phyloP scores from a whole-genome alignment of 2,888 invertebrate genomes.

The Drosophila seclusa region DNA sequence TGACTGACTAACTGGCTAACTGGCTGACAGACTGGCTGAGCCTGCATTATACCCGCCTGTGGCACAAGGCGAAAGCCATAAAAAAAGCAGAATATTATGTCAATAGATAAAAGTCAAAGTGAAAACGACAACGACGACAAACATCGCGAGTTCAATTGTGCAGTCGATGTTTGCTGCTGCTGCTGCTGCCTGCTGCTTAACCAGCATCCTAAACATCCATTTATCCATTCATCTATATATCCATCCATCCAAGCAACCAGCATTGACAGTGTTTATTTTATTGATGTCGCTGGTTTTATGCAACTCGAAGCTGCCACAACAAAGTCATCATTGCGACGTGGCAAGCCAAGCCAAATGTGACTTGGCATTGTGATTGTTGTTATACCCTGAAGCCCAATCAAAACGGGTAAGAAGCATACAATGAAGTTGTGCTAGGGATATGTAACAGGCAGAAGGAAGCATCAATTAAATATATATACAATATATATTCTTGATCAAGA shows the following conservation, averaged over 20 bases:
- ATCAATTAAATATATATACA: neutral
- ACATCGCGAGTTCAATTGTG: conserved; percentile 77
- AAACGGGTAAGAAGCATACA: neutral
- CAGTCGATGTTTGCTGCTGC: conserved; percentile 22
- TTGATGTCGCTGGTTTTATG: conserved; percentile 64
- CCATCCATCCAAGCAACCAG: conserved; percentile 31
- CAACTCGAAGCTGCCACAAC: conserved; percentile 47
- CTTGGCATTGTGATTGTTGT: conserved; percentile 14
- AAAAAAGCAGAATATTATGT: conserved; percentile 70
- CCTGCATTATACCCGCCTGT: conserved; percentile 49
- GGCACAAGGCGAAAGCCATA: conserved; percentile 48
- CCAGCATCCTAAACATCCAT: conserved; percentile 46
- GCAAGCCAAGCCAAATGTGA: conserved; percentile 41
- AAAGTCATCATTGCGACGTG: conserved; percentile 58
- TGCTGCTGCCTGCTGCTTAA: conserved; percentile 6
- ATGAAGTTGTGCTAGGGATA: neutral
- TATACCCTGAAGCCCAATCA: neutral
- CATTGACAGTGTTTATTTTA: conserved; percentile 76
- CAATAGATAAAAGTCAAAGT: conserved; percentile 78
- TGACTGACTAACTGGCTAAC: conserved; percentile 27
- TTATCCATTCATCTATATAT: conserved; percentile 30
- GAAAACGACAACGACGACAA: conserved; percentile 52
- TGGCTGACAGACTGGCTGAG: conserved; percentile 18
- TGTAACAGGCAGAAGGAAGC: neutral
- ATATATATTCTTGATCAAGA: neutral